A percentile compares a stretch with the other conserved stretches of the same genome.
Evolutionary conservation across 64 coral and sea anemone genomes (phyloP).

Genomic region (Exaiptasia diaphana): DNA sequence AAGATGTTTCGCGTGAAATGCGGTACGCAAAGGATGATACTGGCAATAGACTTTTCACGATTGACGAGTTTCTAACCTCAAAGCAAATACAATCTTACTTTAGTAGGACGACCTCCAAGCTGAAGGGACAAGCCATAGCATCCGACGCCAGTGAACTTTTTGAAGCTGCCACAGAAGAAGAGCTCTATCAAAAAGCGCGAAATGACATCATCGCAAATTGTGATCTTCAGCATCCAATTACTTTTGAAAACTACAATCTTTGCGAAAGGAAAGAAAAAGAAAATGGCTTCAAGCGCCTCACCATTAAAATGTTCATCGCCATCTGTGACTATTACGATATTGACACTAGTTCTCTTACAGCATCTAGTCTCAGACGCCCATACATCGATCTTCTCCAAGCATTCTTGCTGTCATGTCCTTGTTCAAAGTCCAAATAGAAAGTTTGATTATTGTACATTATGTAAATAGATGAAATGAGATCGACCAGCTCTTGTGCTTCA

Average conservation of each 20-base stretch:
- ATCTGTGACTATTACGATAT: background rate
- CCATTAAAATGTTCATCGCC: background rate
- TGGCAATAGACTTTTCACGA: conserved; percentile 3
- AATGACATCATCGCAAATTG: background rate
- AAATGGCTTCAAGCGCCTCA: background rate
- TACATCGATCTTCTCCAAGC: background rate
- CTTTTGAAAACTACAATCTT: background rate
- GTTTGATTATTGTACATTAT: no score
- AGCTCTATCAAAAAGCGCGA: background rate
- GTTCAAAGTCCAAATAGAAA: no score
- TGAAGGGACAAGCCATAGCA: background rate
- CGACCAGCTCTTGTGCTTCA: no score
- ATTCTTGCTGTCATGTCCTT: background rate
- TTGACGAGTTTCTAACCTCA: conserved; percentile 5
- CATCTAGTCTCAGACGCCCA: background rate
- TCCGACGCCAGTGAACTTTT: background rate
- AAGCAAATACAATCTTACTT: conserved; percentile 26
- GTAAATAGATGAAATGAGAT: no score
- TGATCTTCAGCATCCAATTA: background rate
- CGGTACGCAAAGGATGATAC: conserved; percentile 19
- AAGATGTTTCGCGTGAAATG: background rate
- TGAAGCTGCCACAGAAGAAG: background rate
- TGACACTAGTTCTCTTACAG: background rate
- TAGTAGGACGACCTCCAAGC: conserved; percentile 10
- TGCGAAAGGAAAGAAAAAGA: background rate